Evolutionary conservation across 2,888 invertebrate genomes (phyloP).

Genomic region (Hirtodrosophila trivittata): DNA sequence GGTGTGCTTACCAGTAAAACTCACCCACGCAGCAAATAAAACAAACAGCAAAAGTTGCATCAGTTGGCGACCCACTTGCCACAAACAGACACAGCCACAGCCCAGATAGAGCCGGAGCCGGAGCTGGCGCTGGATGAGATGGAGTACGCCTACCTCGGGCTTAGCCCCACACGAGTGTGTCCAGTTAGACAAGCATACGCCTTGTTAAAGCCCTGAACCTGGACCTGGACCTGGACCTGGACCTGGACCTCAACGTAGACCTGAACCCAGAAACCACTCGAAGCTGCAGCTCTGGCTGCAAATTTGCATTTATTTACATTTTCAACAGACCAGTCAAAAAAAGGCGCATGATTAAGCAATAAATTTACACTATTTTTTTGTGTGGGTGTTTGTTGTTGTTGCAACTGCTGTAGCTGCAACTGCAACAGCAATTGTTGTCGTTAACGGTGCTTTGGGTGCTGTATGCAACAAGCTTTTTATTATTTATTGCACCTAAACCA

Average conservation of each 20-base stretch:
- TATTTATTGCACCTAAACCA: constrained; percentile 17
- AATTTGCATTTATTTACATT: constrained; percentile 62
- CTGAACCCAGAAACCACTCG: constrained; percentile 7
- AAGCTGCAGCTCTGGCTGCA: constrained; percentile 1
- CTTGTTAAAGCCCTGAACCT: constrained; percentile 55
- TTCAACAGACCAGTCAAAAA: constrained; percentile 30
- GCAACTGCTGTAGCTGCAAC: constrained; percentile 8
- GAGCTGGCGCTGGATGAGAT: constrained; percentile 1
- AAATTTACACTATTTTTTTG: constrained; percentile 62
- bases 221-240: not conserved
- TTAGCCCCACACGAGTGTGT: constrained; percentile 34
- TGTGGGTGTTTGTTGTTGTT: constrained; percentile 23
- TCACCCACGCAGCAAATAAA: constrained; percentile 57
- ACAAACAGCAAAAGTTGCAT: constrained; percentile 53
- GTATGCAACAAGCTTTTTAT: constrained; percentile 6
- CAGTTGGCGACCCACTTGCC: constrained; percentile 57
- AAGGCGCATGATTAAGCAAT: constrained; percentile 71
- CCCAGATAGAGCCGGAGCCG: not conserved
- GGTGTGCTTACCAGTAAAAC: constrained; percentile 52
- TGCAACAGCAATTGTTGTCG: constrained; percentile 29
- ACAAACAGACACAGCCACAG: constrained; percentile 7
- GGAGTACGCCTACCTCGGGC: constrained; percentile 43
- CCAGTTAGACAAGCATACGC: constrained; percentile 58
- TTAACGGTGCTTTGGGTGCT: constrained; percentile 48
- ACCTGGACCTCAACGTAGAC: constrained; percentile 33